phyloP scores from a whole-genome alignment of 2,888 invertebrate species.

The Proisotoma minuta region DNA sequence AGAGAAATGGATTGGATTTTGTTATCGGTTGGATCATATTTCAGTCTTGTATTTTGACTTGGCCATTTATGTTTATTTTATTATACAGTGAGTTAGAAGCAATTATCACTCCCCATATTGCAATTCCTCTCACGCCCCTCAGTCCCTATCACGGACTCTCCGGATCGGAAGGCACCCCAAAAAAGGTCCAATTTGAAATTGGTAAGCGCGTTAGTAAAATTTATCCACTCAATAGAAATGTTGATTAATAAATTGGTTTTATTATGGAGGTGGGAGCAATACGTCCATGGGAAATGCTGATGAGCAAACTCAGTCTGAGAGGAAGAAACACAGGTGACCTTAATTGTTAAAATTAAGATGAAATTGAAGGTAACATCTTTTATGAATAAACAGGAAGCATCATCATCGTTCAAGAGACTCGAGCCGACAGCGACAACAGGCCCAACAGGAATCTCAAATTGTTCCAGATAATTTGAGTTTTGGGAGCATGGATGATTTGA shows the following conservation, averaged over 20 bases:
- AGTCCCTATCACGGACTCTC: constrained; percentile 20
- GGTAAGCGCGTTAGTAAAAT: constrained; percentile 35
- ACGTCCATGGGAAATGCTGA: no score
- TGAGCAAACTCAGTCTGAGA: constrained; percentile 23
- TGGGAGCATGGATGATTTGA: constrained; percentile 72
- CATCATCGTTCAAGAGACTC: constrained; percentile 1
- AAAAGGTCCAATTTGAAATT: constrained; percentile 49
- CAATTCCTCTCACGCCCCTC: constrained; percentile 12
- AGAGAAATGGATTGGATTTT: neutral
- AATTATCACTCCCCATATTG: neutral
- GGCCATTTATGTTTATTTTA: constrained; percentile 6
- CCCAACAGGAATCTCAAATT: no score
- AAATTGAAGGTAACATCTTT: neutral
- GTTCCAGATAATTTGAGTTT: constrained; percentile 51
- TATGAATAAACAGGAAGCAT: constrained; percentile 11
- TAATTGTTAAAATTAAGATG: neutral
- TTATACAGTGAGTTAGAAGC: neutral
- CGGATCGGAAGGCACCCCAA: constrained; percentile 37
- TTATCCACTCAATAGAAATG: neutral
- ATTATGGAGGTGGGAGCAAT: no score
- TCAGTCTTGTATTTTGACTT: no score
- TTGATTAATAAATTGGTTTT: neutral
- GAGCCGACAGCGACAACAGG: no score
- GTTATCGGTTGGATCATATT: no score
- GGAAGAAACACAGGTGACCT: constrained; percentile 33